Evolutionary conservation across 2,113 vertebrate species (phyloP), one percentile per base, ranked within the genome.

Genomic region (Pangasianodon gigas): DNA sequence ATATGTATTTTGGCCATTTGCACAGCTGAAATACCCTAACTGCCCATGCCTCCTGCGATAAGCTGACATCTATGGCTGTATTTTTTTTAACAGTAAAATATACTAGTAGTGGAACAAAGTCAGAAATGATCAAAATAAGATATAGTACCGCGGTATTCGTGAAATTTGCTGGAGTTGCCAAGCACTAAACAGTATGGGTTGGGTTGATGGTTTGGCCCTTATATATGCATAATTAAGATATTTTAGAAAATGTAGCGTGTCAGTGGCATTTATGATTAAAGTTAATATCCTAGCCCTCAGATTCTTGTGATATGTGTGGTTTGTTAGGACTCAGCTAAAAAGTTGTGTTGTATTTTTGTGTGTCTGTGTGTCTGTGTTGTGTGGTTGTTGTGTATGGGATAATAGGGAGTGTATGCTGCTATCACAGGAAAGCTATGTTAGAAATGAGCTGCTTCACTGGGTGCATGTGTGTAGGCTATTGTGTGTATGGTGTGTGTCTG

Each of bases 371-470:
- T 90, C 48, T 69, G 58, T 65, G 77, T 85, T 60, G 56, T 62
- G 86, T 87, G 69, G 84, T 77, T 90, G 71, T 89, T 84, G 80
- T 89, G 84, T 83, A 83, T 89, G 79, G 69, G 75, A 67, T 84
- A 46, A 77, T 46, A 1, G 48, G 46, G 80, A 84, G 52, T 90
- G 54, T 87, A 52, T 85, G 48, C 44, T 60, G 41, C 58, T 90
- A 81, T 88, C 67, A 71, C 44, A 85, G 56, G 48, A 37, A 87
- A 92, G 90, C n/a, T 92, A 93, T 95, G 91, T 94, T 69, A 94
- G 90, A 92, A 93, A 94, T 95, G 89, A 89, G 79, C 54, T 88
- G n/a, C 60, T 62, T 54, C 21, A 84, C 10, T 67, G 62, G n/a
- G 77, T 85, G 88, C 44, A 60, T 81, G 82, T n/a, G 79, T 65